A percentile compares a stretch with the other conserved stretches of the same genome.
Conservation (phyloP, 2,113 vertebrate genomes). For the Prolemur simus region DNA sequence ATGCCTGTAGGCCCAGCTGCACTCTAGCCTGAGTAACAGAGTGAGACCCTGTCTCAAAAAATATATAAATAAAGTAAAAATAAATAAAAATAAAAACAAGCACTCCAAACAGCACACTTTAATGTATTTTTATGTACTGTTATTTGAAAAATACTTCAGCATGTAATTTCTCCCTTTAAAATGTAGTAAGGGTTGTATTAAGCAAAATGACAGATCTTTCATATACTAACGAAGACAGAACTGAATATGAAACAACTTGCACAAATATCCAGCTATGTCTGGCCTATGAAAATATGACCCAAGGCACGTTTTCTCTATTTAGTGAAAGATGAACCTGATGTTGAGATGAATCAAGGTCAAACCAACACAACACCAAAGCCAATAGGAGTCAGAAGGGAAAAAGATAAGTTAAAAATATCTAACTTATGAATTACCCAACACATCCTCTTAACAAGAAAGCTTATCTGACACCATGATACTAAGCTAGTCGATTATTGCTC, state of each 20-base stretch:
- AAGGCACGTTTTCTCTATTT: neutral
- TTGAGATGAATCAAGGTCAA: neutral
- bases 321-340: neutral
- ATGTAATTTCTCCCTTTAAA: slow-evolving; percentile 27
- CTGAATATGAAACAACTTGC: neutral
- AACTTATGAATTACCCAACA: neutral
- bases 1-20: no score
- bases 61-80: no score
- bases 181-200: neutral
- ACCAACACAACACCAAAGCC: neutral
- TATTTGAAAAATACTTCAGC: slow-evolving; percentile 2
- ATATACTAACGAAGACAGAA: neutral
- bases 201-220: neutral
- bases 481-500: slow-evolving; percentile 17
- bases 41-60: no score
- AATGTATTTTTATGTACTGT: neutral
- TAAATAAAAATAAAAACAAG: neutral
- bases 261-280: neutral
- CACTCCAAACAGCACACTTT: neutral
- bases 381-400: neutral
- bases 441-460: neutral
- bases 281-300: neutral
- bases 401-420: slow-evolving; percentile 28
- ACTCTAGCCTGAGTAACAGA: no score
- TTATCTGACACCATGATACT: neutral